A percentile compares a stretch with the other conserved stretches of the same genome.
These are phyloP conservation scores for Bryconaethiops microstoma DNA, from an alignment of 2,797 vertebrate genomes.

Conservation along the genomic window DNA sequence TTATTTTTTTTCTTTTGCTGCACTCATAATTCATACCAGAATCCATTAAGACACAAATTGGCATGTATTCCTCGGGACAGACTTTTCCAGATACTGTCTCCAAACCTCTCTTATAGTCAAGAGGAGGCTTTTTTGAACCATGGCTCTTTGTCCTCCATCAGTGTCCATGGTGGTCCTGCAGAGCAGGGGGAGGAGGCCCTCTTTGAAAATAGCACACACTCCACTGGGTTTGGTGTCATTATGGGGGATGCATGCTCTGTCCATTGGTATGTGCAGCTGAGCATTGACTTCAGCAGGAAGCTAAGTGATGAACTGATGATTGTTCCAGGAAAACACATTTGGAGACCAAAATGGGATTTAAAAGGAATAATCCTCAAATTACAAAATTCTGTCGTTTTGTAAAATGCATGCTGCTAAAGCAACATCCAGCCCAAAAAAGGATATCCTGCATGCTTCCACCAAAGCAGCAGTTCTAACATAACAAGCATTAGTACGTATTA, in stretches of 20 bases:
- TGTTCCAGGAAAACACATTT: neutral
- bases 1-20: conserved; percentile 5
- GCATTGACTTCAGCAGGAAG: neutral
- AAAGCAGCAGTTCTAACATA: neutral
- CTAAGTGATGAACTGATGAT: neutral
- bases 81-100: conserved; percentile 6
- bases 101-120: conserved; percentile 13
- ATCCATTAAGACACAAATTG: neutral
- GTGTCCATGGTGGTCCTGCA: conserved; percentile 26
- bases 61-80: neutral
- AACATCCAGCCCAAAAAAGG: neutral
- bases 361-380: neutral
- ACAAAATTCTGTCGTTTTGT: neutral
- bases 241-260: conserved; percentile 1
- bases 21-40: conserved; percentile 23
- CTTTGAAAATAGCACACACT: conserved; percentile 11
- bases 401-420: neutral
- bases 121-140: conserved; percentile 10
- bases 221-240: conserved; percentile 23
- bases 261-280: conserved; percentile 4
- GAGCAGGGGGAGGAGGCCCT: conserved; percentile 11
- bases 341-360: neutral
- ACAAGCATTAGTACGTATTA: neutral
- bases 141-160: conserved; percentile 19
- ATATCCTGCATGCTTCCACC: neutral